phyloP scores from a whole-genome alignment of 2,888 invertebrate species.

The Coelogynopora nodosa region DNA sequence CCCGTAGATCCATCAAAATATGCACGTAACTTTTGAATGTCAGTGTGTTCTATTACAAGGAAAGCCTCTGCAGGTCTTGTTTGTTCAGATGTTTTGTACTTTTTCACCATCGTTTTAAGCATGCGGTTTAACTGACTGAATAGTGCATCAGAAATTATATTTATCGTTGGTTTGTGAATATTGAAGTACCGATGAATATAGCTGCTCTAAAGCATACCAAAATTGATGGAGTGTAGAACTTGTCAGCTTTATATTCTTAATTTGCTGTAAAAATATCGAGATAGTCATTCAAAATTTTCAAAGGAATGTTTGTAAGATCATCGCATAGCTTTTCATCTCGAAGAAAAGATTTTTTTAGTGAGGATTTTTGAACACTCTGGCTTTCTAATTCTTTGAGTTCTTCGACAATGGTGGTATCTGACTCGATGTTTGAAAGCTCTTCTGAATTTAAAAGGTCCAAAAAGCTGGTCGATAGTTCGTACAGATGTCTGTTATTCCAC shows the following conservation, averaged over 20 bases:
- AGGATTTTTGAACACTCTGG: no score
- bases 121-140: background rate
- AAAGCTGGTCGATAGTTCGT: no score
- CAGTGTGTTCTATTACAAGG: background rate
- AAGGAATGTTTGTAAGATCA: no score
- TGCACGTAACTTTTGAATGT: background rate
- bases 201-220: background rate
- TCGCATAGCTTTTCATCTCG: no score
- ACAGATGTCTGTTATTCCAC: no score
- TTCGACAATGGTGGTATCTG: no score
- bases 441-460: no score
- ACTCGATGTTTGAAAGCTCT: no score
- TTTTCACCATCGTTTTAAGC: background rate
- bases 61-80: background rate
- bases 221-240: background rate
- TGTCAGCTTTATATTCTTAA: background rate
- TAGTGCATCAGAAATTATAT: background rate
- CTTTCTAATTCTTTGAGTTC: no score
- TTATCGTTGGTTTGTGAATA: background rate
- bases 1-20: background rate
- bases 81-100: background rate
- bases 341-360: no score
- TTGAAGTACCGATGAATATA: background rate
- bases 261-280: background rate
- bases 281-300: no score